Evolutionary conservation across 2,113 vertebrate genomes (phyloP).

Genomic region (Mesitornis unicolor): DNA sequence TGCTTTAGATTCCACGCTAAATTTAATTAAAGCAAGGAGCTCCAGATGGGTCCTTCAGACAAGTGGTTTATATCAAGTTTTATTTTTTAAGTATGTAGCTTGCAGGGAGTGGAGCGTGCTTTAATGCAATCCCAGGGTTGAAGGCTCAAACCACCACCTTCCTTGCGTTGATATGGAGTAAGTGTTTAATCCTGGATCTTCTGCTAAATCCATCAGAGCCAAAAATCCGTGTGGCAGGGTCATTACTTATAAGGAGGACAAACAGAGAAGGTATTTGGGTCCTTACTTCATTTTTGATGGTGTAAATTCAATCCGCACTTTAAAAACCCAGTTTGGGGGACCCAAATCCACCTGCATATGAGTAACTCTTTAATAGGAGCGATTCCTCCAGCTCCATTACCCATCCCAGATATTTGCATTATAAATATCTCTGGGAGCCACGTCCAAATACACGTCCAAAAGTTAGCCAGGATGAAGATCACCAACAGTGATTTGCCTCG

Average conservation of each 20-base stretch:
- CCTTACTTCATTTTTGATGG: not conserved
- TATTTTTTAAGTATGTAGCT: not conserved
- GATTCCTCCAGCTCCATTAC: not conserved
- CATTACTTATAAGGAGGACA: not conserved
- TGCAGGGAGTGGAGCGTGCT: not conserved
- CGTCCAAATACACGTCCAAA: rapidly evolving
- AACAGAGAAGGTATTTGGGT: not conserved
- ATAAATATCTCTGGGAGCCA: no score
- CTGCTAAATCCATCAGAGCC: not conserved
- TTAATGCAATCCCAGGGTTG: not conserved
- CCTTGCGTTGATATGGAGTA: not conserved
- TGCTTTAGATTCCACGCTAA: not conserved
- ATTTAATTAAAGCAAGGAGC: conserved; percentile 9
- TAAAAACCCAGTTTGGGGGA: not conserved
- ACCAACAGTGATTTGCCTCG: not conserved
- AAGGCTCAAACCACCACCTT: not conserved
- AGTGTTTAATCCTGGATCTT: not conserved
- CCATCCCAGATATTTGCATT: no score
- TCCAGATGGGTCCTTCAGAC: not conserved
- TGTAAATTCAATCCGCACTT: rapidly evolving
- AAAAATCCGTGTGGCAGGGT: not conserved
- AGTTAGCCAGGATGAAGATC: not conserved
- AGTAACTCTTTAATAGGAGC: not conserved
- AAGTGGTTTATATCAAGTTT: not conserved
- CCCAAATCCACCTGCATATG: not conserved